Evolutionary conservation across 1,140 invertebrate genomes (phyloP).

Genomic region (Branchinecta lynchi): DNA sequence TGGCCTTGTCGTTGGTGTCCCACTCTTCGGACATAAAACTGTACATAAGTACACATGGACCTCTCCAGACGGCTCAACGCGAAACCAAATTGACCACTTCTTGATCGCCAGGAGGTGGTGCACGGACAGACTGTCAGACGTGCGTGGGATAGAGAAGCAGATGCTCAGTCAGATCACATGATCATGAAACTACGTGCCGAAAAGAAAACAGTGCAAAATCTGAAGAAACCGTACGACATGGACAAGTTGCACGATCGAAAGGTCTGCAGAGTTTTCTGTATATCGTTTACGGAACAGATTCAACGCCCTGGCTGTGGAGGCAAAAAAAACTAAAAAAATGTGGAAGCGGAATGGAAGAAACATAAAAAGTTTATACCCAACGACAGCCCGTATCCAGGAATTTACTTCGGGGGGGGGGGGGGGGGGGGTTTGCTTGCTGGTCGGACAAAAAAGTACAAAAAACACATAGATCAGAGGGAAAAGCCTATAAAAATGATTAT

Average conservation of each 20-base stretch:
- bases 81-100: slow-evolving; percentile 9
- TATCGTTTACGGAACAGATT: slow-evolving; percentile 10
- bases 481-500: too few species aligned
- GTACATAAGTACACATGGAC: slow-evolving; percentile 5
- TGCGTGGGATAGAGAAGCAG: slow-evolving; percentile 8
- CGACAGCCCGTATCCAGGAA: too few species aligned
- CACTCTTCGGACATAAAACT: slow-evolving; percentile 6
- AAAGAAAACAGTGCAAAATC: slow-evolving; percentile 1
- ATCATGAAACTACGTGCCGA: slow-evolving; percentile 1
- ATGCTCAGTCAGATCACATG: slow-evolving; percentile 9
- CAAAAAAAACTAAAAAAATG: slow-evolving; percentile 6
- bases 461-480: too few species aligned
- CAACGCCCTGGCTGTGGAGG: not conserved
- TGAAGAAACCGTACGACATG: slow-evolving; percentile 9
- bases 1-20: not conserved
- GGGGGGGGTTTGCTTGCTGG: too few species aligned
- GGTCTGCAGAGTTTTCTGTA: not conserved
- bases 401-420: too few species aligned
- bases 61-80: not conserved
- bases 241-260: slow-evolving; percentile 5
- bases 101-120: slow-evolving; percentile 8
- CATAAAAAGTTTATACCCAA: too few species aligned
- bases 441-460: too few species aligned
- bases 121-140: slow-evolving; percentile 8
- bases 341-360: slow-evolving; percentile 1